These are phyloP conservation scores for Pandemis heparana DNA, from an alignment of 2,888 invertebrate genomes.

Conservation along the genomic window DNA sequence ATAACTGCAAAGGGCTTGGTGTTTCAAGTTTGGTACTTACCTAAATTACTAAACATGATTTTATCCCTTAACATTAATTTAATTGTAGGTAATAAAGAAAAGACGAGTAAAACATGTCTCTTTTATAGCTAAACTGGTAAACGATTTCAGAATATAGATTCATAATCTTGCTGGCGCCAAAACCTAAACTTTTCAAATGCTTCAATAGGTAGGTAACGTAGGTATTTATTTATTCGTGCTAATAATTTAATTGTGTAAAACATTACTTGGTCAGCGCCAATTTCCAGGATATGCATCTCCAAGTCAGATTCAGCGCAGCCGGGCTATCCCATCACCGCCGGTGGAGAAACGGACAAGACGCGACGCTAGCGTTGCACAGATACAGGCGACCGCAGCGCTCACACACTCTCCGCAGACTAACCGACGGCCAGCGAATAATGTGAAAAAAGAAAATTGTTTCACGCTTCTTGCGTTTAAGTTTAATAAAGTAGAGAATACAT, in stretches of 20 bases:
- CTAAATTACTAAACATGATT: too few species aligned
- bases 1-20: too few species aligned
- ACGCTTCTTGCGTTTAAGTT: slow-evolving; percentile 81
- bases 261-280: slow-evolving; percentile 82
- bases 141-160: too few species aligned
- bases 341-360: slow-evolving; percentile 39
- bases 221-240: neutral
- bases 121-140: neutral
- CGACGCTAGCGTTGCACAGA: slow-evolving; percentile 42
- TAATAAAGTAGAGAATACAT: slow-evolving; percentile 81
- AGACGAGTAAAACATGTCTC: neutral
- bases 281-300: slow-evolving; percentile 82
- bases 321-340: slow-evolving; percentile 62
- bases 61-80: too few species aligned
- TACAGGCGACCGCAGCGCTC: slow-evolving; percentile 66
- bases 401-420: slow-evolving; percentile 73
- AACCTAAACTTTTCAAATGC: too few species aligned
- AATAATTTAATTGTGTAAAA: slow-evolving; percentile 42
- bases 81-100: too few species aligned
- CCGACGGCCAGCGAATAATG: slow-evolving; percentile 54
- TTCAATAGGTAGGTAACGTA: neutral
- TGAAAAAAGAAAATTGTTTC: slow-evolving; percentile 83
- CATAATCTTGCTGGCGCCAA: too few species aligned
- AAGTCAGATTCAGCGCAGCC: slow-evolving; percentile 57
- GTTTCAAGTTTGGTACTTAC: too few species aligned